Evolutionary conservation across 2,797 vertebrate genomes (phyloP).

Genomic region (Hylomyscus alleni): DNA sequence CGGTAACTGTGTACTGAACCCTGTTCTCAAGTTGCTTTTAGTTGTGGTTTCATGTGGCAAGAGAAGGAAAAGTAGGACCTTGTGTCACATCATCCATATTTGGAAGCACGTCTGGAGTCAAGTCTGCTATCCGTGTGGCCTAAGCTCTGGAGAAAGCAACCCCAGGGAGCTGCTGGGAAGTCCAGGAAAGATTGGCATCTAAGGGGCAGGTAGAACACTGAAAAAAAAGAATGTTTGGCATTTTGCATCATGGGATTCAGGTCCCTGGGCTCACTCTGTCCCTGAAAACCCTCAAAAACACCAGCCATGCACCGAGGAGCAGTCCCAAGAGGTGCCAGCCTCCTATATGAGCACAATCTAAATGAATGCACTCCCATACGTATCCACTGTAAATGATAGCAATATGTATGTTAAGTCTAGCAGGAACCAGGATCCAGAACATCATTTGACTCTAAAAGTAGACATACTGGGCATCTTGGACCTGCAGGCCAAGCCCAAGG

Average conservation of each 20-base stretch:
- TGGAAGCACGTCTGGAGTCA: background rate
- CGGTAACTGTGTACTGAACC: background rate
- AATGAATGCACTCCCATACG: background rate
- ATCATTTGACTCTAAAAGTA: background rate
- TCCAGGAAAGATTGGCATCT: accelerated
- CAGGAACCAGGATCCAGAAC: background rate
- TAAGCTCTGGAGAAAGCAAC: background rate
- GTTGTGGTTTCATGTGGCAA: too few species aligned
- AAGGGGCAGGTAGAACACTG: background rate
- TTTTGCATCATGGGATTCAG: background rate
- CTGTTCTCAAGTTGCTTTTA: background rate
- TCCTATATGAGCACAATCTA: background rate
- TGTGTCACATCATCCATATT: too few species aligned
- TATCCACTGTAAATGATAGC: background rate
- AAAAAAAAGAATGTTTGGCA: background rate
- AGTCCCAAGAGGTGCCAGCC: background rate
- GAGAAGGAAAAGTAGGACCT: background rate
- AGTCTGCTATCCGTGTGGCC: background rate
- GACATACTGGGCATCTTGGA: background rate
- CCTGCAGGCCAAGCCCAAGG: background rate
- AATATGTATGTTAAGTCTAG: background rate
- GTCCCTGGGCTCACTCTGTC: background rate
- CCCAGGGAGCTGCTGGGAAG: background rate
- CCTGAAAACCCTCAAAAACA: background rate
- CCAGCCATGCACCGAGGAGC: background rate